Evolutionary conservation across 2,888 invertebrate genomes (phyloP).

Genomic region (Thecocarcelia acutangulata): DNA sequence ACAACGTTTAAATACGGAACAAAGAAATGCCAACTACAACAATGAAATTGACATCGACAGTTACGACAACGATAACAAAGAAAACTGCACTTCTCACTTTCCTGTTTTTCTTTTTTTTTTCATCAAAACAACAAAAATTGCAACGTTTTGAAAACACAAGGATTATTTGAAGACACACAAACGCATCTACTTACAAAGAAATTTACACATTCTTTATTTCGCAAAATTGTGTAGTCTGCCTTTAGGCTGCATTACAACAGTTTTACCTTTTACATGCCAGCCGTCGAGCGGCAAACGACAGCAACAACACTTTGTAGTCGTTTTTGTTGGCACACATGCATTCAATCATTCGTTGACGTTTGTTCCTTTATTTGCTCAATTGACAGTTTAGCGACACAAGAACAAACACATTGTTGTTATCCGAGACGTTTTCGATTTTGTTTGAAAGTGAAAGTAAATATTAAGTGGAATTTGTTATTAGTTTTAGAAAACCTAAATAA

Average conservation of each 20-base stretch:
- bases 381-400: constrained; percentile 26
- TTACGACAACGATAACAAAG: constrained; percentile 26
- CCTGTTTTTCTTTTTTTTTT: constrained; percentile 22
- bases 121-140: too few relatives aligned
- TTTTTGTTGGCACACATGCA: constrained; percentile 24
- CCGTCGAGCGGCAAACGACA: constrained; percentile 2
- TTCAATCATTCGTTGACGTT: not conserved
- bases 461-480: not conserved
- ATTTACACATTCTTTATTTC: not conserved
- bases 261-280: constrained; percentile 56
- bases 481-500: constrained; percentile 1
- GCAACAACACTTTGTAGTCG: constrained; percentile 15
- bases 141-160: constrained; percentile 34
- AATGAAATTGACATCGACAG: constrained; percentile 37
- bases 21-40: constrained; percentile 20
- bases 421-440: constrained; percentile 18
- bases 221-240: constrained; percentile 37
- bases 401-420: constrained; percentile 9
- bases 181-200: constrained; percentile 1
- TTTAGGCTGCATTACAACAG: constrained; percentile 62
- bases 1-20: constrained; percentile 38
- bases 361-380: constrained; percentile 33
- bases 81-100: constrained; percentile 37
- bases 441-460: constrained; percentile 61
- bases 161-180: not conserved